A percentile compares a stretch with the other conserved stretches of the same genome.
Evolutionary conservation across 2,113 vertebrate species (phyloP).

Genomic region (Thalassarche chlororhynchos): DNA sequence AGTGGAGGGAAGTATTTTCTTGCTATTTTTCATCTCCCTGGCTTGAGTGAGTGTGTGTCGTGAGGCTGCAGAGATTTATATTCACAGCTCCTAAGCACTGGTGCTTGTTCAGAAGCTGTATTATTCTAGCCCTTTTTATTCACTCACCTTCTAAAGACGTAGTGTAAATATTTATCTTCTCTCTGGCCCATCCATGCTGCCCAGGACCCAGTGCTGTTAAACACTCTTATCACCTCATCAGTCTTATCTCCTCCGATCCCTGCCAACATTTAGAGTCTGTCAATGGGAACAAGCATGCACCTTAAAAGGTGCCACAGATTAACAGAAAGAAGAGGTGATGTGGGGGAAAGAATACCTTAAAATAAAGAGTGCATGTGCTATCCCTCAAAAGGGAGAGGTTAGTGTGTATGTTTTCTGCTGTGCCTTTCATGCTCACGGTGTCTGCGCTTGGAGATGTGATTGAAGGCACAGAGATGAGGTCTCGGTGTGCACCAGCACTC

Average conservation of each 20-base stretch:
- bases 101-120: conserved; percentile 24
- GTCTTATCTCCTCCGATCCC: conserved; percentile 35
- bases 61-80: conserved; percentile 52
- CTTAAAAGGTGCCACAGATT: not conserved
- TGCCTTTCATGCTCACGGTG: not conserved
- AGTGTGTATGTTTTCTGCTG: not conserved
- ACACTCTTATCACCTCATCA: conserved; percentile 45
- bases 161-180: conserved; percentile 65
- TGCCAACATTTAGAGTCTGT: not conserved
- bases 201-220: conserved; percentile 13
- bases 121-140: conserved; percentile 54
- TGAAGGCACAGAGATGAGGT: not conserved
- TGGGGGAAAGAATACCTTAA: not conserved
- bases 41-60: conserved; percentile 27
- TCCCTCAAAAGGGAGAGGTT: not conserved
- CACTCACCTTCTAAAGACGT: conserved; percentile 41
- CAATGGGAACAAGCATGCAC: not conserved
- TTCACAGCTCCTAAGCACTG: conserved; percentile 15
- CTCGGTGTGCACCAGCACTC: not conserved
- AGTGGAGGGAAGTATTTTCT: conserved; percentile 46
- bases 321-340: not conserved
- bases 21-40: conserved; percentile 63
- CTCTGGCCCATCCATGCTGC: not conserved
- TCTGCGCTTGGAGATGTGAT: not conserved
- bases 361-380: not conserved